Evolutionary conservation across 2,797 vertebrate species (phyloP).

Genomic region (Moxostoma hubbsi): DNA sequence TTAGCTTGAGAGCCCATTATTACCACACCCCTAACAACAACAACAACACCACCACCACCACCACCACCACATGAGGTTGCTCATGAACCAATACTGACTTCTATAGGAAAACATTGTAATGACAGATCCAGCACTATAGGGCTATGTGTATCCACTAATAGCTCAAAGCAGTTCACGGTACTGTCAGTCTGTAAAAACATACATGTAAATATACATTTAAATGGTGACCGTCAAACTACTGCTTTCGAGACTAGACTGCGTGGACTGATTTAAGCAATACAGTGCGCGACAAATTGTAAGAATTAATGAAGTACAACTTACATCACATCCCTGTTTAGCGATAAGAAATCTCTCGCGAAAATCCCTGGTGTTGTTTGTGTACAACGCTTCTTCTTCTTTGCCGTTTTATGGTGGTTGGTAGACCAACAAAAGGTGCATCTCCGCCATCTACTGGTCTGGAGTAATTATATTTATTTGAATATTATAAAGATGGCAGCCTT

Average conservation of each 20-base stretch:
- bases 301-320: background rate
- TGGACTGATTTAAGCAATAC: background rate
- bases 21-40: too few species aligned
- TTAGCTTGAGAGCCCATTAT: too few species aligned
- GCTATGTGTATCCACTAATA: background rate
- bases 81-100: background rate
- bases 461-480: too few species aligned
- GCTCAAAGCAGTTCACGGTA: background rate
- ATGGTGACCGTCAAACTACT: background rate
- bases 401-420: too few species aligned
- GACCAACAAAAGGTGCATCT: too few species aligned
- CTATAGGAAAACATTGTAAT: conserved; percentile 2
- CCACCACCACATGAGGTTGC: background rate
- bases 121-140: background rate
- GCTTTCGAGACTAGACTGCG: background rate
- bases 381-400: background rate
- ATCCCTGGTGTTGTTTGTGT: conserved; percentile 8
- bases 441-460: too few species aligned
- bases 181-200: background rate
- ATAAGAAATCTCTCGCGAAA: background rate
- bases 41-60: background rate
- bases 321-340: background rate
- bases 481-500: too few species aligned
- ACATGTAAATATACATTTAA: background rate
- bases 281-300: too few species aligned